Evolutionary conservation across 2,888 invertebrate genomes (phyloP).

Genomic region (Meiosimyza decipiens): DNA sequence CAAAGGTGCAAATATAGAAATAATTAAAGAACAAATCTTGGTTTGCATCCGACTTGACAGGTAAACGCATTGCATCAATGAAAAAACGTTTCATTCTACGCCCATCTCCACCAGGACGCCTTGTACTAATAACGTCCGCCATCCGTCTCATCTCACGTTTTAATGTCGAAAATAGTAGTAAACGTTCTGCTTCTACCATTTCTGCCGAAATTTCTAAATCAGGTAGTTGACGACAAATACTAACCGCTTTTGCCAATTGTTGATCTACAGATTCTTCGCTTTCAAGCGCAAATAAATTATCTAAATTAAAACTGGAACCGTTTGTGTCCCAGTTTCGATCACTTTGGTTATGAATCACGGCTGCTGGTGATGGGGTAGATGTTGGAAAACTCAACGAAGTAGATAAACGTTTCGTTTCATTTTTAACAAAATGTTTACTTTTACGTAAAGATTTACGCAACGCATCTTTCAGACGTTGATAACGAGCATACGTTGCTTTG

Average conservation of each 20-base stretch:
- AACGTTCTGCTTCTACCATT: conserved; percentile 69
- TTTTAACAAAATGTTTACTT: conserved; percentile 57
- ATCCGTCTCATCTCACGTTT: conserved; percentile 41
- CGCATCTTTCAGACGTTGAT: conserved; percentile 58
- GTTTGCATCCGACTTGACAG: conserved; percentile 55
- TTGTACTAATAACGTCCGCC: neutral
- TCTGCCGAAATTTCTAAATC: conserved; percentile 68
- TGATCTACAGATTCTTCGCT: conserved; percentile 53
- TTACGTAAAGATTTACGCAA: conserved; percentile 62
- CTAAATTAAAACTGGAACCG: conserved; percentile 50
- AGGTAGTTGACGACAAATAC: conserved; percentile 66
- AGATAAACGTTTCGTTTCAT: conserved; percentile 56
- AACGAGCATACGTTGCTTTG: conserved; percentile 51
- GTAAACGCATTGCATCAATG: conserved; percentile 58
- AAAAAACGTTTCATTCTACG: conserved; percentile 44
- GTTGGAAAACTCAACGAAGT: conserved; percentile 45
- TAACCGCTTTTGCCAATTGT: conserved; percentile 68
- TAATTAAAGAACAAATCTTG: conserved; percentile 64
- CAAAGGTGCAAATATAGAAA: conserved; percentile 64
- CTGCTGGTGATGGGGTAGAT: conserved; percentile 26
- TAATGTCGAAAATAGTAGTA: conserved; percentile 65
- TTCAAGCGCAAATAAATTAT: conserved; percentile 51
- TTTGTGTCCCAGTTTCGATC: neutral
- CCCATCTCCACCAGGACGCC: neutral
- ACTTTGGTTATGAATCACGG: conserved; percentile 28